A percentile compares a stretch with the other conserved stretches of the same genome.
Conservation (phyloP, 2,113 vertebrate genomes). For the Sula dactylatra region DNA sequence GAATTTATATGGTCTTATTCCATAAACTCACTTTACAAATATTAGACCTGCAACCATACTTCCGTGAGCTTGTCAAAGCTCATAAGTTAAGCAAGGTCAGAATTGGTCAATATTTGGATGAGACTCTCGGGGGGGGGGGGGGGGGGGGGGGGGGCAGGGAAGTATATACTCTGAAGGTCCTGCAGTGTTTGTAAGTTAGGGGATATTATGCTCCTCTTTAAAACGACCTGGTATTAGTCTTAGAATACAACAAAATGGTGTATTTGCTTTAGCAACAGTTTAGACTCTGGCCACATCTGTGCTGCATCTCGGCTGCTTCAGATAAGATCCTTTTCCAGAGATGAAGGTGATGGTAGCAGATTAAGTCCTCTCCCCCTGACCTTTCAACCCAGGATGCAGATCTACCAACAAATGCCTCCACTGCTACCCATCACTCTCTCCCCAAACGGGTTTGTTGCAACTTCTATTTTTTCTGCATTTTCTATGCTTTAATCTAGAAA, state of each 20-base stretch:
- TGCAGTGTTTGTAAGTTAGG: background rate
- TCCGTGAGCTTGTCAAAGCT: conserved; percentile 52
- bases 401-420: background rate
- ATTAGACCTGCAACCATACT: conserved; percentile 47
- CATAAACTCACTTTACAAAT: conserved; percentile 62
- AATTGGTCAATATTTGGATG: conserved; percentile 55
- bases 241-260: background rate
- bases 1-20: conserved; percentile 66
- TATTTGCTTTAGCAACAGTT: background rate
- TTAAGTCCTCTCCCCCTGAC: background rate
- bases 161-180: background rate
- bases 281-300: background rate
- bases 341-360: background rate
- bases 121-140: background rate
- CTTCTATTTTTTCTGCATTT: background rate
- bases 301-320: background rate
- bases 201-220: background rate
- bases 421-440: background rate
- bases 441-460: background rate
- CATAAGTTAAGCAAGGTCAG: conserved; percentile 42
- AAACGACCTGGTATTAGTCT: background rate
- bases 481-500: background rate
- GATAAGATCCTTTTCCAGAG: background rate
- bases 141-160: too few relatives aligned
- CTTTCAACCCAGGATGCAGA: background rate